These are phyloP conservation scores for Drosophila anomelani DNA, from an alignment of 2,888 invertebrate genomes.

Conservation along the genomic window DNA sequence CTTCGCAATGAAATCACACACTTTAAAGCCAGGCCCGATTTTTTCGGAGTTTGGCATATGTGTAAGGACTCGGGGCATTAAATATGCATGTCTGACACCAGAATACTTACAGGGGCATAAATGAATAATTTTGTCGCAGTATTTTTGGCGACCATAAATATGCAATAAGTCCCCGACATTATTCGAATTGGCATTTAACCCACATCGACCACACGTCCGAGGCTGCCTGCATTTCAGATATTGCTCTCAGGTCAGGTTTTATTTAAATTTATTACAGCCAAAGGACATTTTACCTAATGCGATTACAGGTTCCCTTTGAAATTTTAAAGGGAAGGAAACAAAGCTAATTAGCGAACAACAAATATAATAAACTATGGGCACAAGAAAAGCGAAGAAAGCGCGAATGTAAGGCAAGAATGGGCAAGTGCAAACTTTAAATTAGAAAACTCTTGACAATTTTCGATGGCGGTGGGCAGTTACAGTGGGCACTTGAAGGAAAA, in stretches of 20 bases:
- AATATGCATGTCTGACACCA: conserved; percentile 32
- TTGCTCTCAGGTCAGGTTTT: background rate
- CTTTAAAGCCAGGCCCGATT: conserved; percentile 6
- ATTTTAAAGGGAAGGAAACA: conserved; percentile 9
- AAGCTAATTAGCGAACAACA: conserved; percentile 18
- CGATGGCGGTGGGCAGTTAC: background rate
- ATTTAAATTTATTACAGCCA: conserved; percentile 7
- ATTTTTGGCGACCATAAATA: conserved; percentile 46
- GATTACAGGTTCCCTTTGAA: background rate
- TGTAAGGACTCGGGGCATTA: conserved; percentile 26
- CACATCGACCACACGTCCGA: conserved; percentile 10
- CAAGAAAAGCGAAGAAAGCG: background rate
- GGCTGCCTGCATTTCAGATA: conserved; percentile 11
- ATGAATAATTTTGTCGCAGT: conserved; percentile 54
- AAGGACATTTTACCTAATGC: background rate
- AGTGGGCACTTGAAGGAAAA: background rate
- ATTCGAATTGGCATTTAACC: conserved; percentile 28
- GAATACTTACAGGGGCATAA: conserved; percentile 41
- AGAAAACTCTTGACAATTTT: conserved; percentile 36
- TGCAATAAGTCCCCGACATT: conserved; percentile 32
- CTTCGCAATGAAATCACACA: background rate
- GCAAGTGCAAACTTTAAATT: conserved; percentile 20
- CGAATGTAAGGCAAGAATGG: background rate
- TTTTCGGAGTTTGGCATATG: conserved; percentile 21
- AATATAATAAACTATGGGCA: conserved; percentile 9